Base-by-base conservation (phyloP, 2,113 vertebrate species). In the Coturnix japonica region DNA sequence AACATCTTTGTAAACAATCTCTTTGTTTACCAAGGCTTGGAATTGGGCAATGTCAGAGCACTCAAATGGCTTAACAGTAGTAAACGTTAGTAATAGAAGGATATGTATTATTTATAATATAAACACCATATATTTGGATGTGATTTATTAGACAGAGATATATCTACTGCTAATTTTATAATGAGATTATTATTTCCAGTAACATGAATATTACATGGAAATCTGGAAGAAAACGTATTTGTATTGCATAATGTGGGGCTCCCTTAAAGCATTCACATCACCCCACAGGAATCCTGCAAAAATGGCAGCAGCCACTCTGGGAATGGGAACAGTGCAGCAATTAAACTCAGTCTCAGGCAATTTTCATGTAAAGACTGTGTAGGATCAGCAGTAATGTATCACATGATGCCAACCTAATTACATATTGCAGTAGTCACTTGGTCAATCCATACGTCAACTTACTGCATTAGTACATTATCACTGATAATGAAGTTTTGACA, bases 401-500 rank as follows among this genome's bases (percentile, higher is more conserved):
- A 37, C 13, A 70, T 96, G 95, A 94, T 90, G 87, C 67, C 73
- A 80, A 47, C 31, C 87, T 93, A 96, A 96, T 93, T 95, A 95
- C 78, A 94, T 70, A 95, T 25, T 91, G 85, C 74, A 93, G 96
- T 39, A 97, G 90, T 93, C 85, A 96, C 89, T 91, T 87, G 94
- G 72, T 87, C 94, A 97, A 84, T 64, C 51, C 85, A 56, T 92
- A 60, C 89, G 93, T 93, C 95, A 96, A 79, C 59, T 64, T 83
- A 81, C 12, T 95, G 87, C 71, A 96, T 95, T 96, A 95, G 90
- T 94, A n/a, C 82, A 92, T 96, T 96, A 95, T 91, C 94, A 94
- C 35, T 83, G 91, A 96, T 96, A 94, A 95, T 92, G 85, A 94
- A 93, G 81, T 96, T 95, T 85, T 96, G 92, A 95, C 83, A 88